Conservation (phyloP, 92 coral and sea anemone species). For the Ricordea florida region DNA sequence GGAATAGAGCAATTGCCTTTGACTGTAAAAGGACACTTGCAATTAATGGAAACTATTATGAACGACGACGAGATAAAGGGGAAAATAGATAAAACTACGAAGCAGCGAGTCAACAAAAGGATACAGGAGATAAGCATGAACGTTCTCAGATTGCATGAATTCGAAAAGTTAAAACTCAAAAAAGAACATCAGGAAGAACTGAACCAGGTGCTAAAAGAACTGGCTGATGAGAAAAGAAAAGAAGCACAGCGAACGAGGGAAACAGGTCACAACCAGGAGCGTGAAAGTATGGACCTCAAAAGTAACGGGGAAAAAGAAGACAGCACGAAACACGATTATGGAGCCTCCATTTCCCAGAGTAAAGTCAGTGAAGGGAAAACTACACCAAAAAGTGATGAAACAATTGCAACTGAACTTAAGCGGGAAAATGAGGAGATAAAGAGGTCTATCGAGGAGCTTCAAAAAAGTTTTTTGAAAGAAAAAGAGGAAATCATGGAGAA, state of each 20-base stretch:
- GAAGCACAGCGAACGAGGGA: conserved; percentile 26
- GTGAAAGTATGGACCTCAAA: not conserved
- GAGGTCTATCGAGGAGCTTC: conserved; percentile 65
- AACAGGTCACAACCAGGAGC: not conserved
- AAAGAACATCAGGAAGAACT: conserved; percentile 47
- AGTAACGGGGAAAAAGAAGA: not conserved
- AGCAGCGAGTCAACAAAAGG: conserved; percentile 29
- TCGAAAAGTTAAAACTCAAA: conserved; percentile 60
- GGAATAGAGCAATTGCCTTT: not conserved
- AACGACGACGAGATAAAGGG: not conserved
- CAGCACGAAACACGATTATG: not conserved
- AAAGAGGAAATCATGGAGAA: conserved; percentile 64
- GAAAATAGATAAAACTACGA: not conserved
- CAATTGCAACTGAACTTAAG: conserved; percentile 46
- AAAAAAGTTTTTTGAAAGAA: conserved; percentile 66
- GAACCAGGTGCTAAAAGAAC: conserved; percentile 36
- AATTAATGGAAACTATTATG: not conserved
- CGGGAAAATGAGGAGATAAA: conserved; percentile 78
- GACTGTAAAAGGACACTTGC: not conserved
- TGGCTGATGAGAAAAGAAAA: conserved; percentile 24
- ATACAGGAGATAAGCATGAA: conserved; percentile 16
- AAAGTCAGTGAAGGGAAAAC: not conserved
- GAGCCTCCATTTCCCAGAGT: not conserved
- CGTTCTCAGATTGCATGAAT: conserved; percentile 40
- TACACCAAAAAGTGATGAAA: not conserved